phyloP scores from a whole-genome alignment of 2,888 invertebrate species.

The Ennomos erosarius region DNA sequence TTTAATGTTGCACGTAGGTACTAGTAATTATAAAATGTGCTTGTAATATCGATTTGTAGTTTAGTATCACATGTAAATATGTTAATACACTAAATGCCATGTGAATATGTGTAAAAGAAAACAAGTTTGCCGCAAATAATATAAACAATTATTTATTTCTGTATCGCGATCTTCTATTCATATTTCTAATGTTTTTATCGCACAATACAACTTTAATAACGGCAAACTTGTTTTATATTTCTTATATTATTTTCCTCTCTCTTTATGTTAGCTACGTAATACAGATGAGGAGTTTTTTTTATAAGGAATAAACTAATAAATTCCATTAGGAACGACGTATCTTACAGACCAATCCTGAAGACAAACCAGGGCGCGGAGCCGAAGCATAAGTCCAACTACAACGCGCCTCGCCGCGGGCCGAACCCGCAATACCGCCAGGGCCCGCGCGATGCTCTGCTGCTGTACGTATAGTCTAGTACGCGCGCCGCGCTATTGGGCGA shows the following conservation, averaged over 20 bases:
- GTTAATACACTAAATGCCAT: neutral
- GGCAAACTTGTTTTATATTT: slow-evolving; percentile 1
- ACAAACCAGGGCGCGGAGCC: slow-evolving; percentile 72
- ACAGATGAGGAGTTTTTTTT: neutral
- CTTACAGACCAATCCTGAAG: slow-evolving; percentile 76
- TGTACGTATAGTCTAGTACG: slow-evolving; percentile 87
- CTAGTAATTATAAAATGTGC: no score
- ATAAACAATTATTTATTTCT: no score
- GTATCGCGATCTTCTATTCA: no score
- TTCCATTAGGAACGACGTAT: slow-evolving; percentile 2
- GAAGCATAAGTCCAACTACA: slow-evolving; percentile 86
- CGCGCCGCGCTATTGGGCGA: no score
- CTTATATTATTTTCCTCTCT: neutral
- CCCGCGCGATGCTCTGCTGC: slow-evolving; percentile 89
- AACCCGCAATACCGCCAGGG: slow-evolving; percentile 90
- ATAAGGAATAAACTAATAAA: neutral
- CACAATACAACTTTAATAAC: neutral
- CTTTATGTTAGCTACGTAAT: neutral
- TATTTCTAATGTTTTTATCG: no score
- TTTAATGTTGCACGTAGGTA: no score
- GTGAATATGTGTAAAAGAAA: neutral
- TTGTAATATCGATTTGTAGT: no score
- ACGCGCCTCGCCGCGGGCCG: slow-evolving; percentile 87
- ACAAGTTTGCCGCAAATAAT: neutral
- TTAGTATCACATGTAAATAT: no score